Evolutionary conservation across 2,888 invertebrate genomes (phyloP), one percentile per base, ranked within the genome.

Genomic region (Eupithecia insigniata): DNA sequence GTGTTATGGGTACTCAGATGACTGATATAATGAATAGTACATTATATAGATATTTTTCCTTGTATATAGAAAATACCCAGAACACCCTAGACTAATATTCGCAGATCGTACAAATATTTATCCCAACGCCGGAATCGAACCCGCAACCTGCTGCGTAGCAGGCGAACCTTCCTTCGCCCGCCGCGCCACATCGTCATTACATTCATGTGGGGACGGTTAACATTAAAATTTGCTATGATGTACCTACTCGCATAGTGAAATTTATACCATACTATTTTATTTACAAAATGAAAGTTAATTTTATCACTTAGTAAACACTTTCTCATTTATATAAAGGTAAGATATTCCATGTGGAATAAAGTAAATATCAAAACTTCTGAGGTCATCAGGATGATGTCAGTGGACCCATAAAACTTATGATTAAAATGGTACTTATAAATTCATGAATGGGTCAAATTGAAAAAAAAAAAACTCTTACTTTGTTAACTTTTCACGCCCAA

Each of bases 361-460:
- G 70, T 70, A 78, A 79, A 76, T 71, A 73, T 70, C 74, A 73
- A 72, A 72, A 71, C 46, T 62, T 67, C 71, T 76, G 76, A 82
- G 78, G 76, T 80, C 80, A 82, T 81, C 72, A 76, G 58, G 70
- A 77, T 82, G 81, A 83, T 78, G 78, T 84, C 80, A 81, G 72
- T 75, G 69, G 66, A 67, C 61, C 69, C 75, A 76, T 73, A 70
- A 73, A 68, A 67, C 66, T 66, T 70, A 69, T 69, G 36, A 55
- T 70, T 10, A 26, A 55, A 55, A 26, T 55, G 12, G 55, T 55
- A 55, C 46, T 22, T 55, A 55, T 26, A 26, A 55, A 12, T 12
- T 26, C 22, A 14, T 55, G 26, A 39, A 34, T 8, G 36, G 5
- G 43, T 43, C 4, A 39, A 39, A 34, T 34, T 12, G 36, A n/a